Percentiles rank a stretch among this genome's conserved stretches.
Conservation (phyloP, 2,888 invertebrate species). For the Bibio marci region DNA sequence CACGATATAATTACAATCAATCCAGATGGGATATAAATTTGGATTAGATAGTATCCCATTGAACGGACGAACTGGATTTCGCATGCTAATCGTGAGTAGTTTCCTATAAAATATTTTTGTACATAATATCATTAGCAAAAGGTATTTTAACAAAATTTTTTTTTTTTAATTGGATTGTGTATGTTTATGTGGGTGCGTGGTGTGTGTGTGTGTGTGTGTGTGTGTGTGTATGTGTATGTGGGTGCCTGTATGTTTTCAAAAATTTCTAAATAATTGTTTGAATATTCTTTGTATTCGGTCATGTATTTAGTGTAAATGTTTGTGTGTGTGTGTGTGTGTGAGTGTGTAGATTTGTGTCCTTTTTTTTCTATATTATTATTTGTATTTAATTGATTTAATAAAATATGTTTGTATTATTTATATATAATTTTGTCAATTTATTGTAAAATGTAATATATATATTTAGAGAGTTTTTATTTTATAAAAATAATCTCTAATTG, state of each 20-base stretch:
- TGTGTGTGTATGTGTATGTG: neutral
- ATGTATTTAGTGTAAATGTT: too few species aligned
- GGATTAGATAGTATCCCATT: conserved; percentile 97
- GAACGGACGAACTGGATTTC: conserved; percentile 94
- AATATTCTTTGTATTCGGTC: too few species aligned
- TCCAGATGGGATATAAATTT: conserved; percentile 95
- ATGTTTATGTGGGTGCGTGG: conserved; percentile 10
- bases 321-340: too few species aligned
- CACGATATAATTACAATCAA: conserved; percentile 94
- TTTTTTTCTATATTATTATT: too few species aligned
- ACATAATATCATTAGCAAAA: conserved; percentile 5
- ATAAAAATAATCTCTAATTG: too few species aligned
- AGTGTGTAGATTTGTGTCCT: too few species aligned
- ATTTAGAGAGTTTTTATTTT: too few species aligned
- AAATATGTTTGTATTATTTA: too few species aligned
- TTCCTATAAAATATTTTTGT: conserved; percentile 42
- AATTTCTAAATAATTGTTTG: too few species aligned
- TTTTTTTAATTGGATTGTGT: conserved; percentile 7
- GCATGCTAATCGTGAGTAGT: conserved; percentile 90
- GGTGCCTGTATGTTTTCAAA: neutral
- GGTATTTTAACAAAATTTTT: conserved; percentile 2
- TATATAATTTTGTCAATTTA: too few species aligned
- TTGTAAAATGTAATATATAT: too few species aligned
- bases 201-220: neutral
- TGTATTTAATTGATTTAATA: too few species aligned